A percentile compares a stretch with the other conserved stretches of the same genome.
Evolutionary conservation across 2,113 vertebrate species (phyloP).

Genomic region (Callopanchax toddi): DNA sequence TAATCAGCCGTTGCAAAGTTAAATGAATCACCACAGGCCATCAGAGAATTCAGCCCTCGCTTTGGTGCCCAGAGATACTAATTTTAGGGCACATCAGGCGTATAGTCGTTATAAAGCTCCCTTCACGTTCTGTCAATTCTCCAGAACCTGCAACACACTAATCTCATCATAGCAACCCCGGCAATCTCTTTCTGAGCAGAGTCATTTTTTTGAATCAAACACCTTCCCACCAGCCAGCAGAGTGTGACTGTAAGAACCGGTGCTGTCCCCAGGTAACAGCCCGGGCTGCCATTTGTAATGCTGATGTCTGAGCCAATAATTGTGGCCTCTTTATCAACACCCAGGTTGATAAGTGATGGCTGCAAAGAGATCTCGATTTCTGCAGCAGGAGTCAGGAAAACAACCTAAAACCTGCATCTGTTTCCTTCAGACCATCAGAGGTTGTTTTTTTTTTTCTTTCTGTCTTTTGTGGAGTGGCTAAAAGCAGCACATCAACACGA

Average conservation of each 20-base stretch:
- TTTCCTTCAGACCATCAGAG: slow-evolving; percentile 13
- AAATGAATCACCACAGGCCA: slow-evolving; percentile 66
- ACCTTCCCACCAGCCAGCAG: slow-evolving; percentile 34
- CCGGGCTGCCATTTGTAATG: slow-evolving; percentile 41
- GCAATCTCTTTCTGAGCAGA: slow-evolving; percentile 53
- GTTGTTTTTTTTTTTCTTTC: neutral
- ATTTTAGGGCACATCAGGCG: slow-evolving; percentile 44
- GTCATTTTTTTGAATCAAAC: slow-evolving; percentile 47
- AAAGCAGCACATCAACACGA: slow-evolving; percentile 17
- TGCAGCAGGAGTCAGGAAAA: slow-evolving; percentile 4
- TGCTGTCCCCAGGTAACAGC: slow-evolving; percentile 31
- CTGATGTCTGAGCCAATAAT: slow-evolving; percentile 39
- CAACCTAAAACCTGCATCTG: slow-evolving; percentile 13
- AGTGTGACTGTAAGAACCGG: slow-evolving; percentile 29
- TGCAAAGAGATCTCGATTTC: neutral
- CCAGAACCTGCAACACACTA: slow-evolving; percentile 43
- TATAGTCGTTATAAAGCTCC: slow-evolving; percentile 45
- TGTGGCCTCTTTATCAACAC: slow-evolving; percentile 41
- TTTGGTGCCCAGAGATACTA: slow-evolving; percentile 39
- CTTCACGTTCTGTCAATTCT: slow-evolving; percentile 49
- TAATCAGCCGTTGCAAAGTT: slow-evolving; percentile 64
- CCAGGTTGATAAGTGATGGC: slow-evolving; percentile 28
- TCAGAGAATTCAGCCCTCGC: slow-evolving; percentile 38
- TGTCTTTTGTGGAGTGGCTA: neutral
- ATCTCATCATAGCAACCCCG: slow-evolving; percentile 57